Conservation (phyloP, 2,113 vertebrate genomes). For the Oceanites oceanicus region DNA sequence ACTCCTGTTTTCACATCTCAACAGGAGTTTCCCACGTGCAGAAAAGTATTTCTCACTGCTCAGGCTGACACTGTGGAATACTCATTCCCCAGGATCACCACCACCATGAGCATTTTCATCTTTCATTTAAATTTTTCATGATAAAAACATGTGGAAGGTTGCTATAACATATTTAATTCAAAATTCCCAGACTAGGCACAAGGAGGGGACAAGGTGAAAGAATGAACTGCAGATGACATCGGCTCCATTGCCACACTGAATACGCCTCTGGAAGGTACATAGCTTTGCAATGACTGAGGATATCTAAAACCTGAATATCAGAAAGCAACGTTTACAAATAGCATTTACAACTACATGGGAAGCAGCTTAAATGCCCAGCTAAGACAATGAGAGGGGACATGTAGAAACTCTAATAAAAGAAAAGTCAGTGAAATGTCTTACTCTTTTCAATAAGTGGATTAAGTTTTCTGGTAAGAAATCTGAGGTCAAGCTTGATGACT, state of each 20-base stretch:
- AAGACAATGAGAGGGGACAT: not conserved
- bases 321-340: not conserved
- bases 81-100: not conserved
- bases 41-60: not conserved
- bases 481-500: not conserved
- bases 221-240: not conserved
- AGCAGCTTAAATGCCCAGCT: not conserved
- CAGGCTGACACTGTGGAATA: not conserved
- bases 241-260: not conserved
- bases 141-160: rapidly evolving
- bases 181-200: not conserved
- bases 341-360: not conserved
- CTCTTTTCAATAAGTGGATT: not conserved
- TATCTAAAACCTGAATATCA: not conserved
- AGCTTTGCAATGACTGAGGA: not conserved
- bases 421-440: not conserved
- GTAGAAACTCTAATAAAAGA: not conserved
- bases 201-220: not conserved
- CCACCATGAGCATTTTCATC: not conserved
- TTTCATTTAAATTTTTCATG: not conserved
- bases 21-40: rapidly evolving
- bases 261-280: not conserved
- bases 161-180: not conserved
- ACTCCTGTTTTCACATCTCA: not conserved
- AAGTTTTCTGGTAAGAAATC: not conserved